Evolutionary conservation across 2,888 invertebrate species (phyloP).

Genomic region (Callyntrura guangdongensis): DNA sequence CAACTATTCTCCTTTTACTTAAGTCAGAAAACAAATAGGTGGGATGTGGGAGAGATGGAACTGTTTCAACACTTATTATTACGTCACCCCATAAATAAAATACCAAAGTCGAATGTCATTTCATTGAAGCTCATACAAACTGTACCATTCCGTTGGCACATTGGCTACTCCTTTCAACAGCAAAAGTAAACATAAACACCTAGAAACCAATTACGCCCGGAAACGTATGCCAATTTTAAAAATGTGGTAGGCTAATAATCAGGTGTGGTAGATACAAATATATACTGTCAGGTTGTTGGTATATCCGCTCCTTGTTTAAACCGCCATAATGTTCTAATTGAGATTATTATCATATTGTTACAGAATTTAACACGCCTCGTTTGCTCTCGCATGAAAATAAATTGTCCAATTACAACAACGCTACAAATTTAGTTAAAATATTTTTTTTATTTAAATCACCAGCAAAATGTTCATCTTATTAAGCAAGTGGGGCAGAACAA

Average conservation of each 20-base stretch:
- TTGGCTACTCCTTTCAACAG: too few species aligned
- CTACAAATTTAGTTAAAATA: not conserved
- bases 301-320: too few species aligned
- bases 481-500: constrained; percentile 21
- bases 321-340: too few species aligned
- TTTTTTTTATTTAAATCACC: constrained; percentile 12
- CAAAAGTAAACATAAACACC: too few species aligned
- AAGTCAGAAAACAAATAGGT: not conserved
- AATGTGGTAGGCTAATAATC: too few species aligned
- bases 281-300: too few species aligned
- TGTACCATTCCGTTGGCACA: not conserved
- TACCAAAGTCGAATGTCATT: constrained; percentile 68
- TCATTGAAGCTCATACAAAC: constrained; percentile 69
- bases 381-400: not conserved
- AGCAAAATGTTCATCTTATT: constrained; percentile 8
- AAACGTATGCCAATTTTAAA: too few species aligned
- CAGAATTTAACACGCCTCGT: not conserved
- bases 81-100: constrained; percentile 74
- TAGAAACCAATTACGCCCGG: too few species aligned
- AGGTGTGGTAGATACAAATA: too few species aligned
- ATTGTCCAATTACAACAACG: not conserved
- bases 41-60: constrained; percentile 62
- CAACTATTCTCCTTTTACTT: constrained; percentile 65
- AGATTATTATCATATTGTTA: not conserved
- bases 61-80: constrained; percentile 80